These are phyloP conservation scores for Sebastes aleutianus DNA, from an alignment of 2,797 vertebrate species.

Conservation along the genomic window DNA sequence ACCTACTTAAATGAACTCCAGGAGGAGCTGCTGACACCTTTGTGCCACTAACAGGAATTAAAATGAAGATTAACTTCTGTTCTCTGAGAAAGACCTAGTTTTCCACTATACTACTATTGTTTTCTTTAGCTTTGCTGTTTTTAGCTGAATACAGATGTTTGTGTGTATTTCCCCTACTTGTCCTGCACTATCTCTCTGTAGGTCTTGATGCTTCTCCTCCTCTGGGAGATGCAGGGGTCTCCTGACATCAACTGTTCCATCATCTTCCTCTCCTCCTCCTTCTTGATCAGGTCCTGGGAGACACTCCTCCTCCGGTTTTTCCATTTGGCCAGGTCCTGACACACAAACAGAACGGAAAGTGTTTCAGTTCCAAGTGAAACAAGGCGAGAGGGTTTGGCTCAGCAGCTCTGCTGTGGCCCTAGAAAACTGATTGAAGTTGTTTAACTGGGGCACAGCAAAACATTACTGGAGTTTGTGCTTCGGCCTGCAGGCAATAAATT, in stretches of 20 bases:
- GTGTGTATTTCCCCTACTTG: constrained; percentile 84
- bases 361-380: constrained; percentile 14
- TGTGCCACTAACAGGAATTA: background rate
- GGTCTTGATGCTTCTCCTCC: constrained; percentile 97
- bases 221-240: constrained; percentile 73
- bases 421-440: background rate
- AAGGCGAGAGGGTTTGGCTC: background rate
- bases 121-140: background rate
- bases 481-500: background rate
- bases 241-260: constrained; percentile 91
- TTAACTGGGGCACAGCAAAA: constrained; percentile 9
- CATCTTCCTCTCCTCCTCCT: constrained; percentile 96
- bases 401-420: background rate
- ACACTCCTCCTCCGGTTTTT: constrained; percentile 94
- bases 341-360: constrained; percentile 2
- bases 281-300: constrained; percentile 97
- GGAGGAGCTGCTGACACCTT: constrained; percentile 1
- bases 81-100: background rate
- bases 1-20: constrained; percentile 15
- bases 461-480: background rate
- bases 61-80: background rate
- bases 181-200: constrained; percentile 98
- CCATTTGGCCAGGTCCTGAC: constrained; percentile 95
- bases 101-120: background rate
- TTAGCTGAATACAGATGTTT: background rate